A percentile compares a stretch with the other conserved stretches of the same genome.
phyloP scores from a whole-genome alignment of 2,113 vertebrate species.

The Baryphthengus martii region DNA sequence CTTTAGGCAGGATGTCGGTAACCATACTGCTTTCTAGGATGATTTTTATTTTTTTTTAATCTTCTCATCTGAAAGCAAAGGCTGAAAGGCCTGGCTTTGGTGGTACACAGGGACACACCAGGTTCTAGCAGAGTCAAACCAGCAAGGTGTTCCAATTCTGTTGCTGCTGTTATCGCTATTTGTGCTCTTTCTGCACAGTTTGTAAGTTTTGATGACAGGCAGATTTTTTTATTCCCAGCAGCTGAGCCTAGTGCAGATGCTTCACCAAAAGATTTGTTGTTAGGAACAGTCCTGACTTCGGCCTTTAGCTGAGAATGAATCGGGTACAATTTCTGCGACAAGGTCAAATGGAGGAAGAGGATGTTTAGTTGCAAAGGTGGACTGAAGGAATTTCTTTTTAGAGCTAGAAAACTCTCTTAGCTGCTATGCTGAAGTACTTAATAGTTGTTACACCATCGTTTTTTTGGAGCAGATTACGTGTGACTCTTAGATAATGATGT shows the following conservation, averaged over 20 bases:
- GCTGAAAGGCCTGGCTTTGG: neutral
- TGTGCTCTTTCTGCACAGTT: neutral
- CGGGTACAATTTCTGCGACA: fast-evolving
- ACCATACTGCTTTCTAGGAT: neutral
- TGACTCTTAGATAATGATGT: neutral
- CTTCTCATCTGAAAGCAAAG: neutral
- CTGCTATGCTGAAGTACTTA: neutral
- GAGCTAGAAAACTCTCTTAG: neutral
- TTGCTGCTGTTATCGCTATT: neutral
- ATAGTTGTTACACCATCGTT: neutral
- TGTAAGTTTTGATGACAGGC: neutral
- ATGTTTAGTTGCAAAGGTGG: neutral
- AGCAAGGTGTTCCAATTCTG: fast-evolving
- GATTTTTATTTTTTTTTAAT: neutral
- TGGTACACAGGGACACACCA: fast-evolving
- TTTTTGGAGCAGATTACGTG: neutral
- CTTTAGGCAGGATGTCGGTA: neutral
- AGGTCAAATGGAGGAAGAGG: neutral
- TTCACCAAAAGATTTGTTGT: neutral
- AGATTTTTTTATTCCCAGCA: neutral
- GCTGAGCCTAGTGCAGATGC: neutral
- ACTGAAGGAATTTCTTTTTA: neutral
- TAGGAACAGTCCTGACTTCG: neutral
- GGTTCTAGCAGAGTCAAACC: neutral
- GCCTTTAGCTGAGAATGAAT: neutral